These are phyloP conservation scores for Nebria salina DNA, from an alignment of 2,888 invertebrate genomes.

Conservation along the genomic window DNA sequence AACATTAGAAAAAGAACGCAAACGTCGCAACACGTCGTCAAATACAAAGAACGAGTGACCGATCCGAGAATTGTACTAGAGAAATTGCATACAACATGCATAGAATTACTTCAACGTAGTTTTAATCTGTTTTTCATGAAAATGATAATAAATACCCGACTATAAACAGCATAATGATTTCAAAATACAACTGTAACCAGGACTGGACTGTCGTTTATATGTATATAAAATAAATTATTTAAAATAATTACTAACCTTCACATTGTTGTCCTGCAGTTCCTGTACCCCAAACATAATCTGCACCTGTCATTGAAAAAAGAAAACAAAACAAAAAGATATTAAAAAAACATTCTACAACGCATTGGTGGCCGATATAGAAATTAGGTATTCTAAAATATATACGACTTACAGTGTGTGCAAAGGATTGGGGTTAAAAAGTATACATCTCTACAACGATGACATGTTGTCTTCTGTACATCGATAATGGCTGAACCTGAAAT, in stretches of 20 bases:
- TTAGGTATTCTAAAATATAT: neutral
- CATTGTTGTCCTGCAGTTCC: slow-evolving; percentile 69
- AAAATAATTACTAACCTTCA: slow-evolving; percentile 64
- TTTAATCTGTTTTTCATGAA: too few relatives aligned
- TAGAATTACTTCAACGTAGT: too few relatives aligned
- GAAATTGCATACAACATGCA: too few relatives aligned
- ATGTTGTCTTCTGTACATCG: slow-evolving; percentile 50
- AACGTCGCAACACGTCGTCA: too few relatives aligned
- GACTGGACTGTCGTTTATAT: slow-evolving; percentile 3
- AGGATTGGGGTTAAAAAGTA: slow-evolving; percentile 67
- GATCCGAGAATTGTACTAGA: too few relatives aligned
- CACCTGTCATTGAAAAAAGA: slow-evolving; percentile 60
- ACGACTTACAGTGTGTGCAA: slow-evolving; percentile 67
- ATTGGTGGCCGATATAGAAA: too few relatives aligned
- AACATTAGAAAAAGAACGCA: too few relatives aligned
- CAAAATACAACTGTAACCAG: neutral
- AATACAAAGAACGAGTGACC: too few relatives aligned
- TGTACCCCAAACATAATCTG: slow-evolving; percentile 73
- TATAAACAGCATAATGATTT: too few relatives aligned
- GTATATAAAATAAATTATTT: neutral
- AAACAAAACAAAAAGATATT: neutral
- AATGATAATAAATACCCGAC: too few relatives aligned
- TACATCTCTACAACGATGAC: slow-evolving; percentile 64
- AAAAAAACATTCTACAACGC: neutral
- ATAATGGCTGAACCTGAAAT: slow-evolving; percentile 44